Evolutionary conservation across 1,140 invertebrate species (phyloP), one percentile per base, ranked within the genome.

Genomic region (Yoshiicerus persimilis): DNA sequence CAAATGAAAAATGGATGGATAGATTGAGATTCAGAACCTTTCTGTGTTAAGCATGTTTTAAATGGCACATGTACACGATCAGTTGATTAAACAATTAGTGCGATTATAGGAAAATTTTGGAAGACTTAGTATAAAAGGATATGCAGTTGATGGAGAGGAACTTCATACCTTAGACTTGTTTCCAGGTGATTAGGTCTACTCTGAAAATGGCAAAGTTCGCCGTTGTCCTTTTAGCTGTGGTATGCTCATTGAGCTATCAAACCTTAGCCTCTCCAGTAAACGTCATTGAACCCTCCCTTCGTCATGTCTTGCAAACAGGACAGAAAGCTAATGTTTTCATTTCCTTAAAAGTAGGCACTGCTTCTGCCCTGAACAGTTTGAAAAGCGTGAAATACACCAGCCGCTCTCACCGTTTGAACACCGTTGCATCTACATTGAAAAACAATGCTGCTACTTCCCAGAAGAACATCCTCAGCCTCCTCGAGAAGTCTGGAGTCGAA

Each of bases 131-230:
- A 80, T 80, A 80, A 80, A 80, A 80, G 75, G 32, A 6, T 13
- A 34, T n/a, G 4, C 13, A 80, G 20, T 6, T 32, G 1, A 32
- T 36, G 30, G 4, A 80, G 5, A n/a, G 75, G 11, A 13, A 80
- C 75, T 80, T 77, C 20, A 77, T 36, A 38, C 75, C 0, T 80
- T 38, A 13, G 70, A 38, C 75, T 36, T 80, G 16, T 20, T 36
- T 11, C 32, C 30, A 36, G 16, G 8, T 70, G 25, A 27, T 70
- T 10, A 36, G 30, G 11, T 16, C 13, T 20, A 80, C 2, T 80
- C 64, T 70, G 64, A 80, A 80, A 80, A 80, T 80, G 75, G 75
- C 75, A 20, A 80, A 80, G n/a, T 80, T 80, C 20, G 75, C 32
- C 32, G 75, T 36, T 23, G 32, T 34, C n/a, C 34, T 80, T 25